A percentile compares a stretch with the other conserved stretches of the same genome.
Conservation (phyloP, 1,140 invertebrate genomes). For the Rhyzopertha dominica region DNA sequence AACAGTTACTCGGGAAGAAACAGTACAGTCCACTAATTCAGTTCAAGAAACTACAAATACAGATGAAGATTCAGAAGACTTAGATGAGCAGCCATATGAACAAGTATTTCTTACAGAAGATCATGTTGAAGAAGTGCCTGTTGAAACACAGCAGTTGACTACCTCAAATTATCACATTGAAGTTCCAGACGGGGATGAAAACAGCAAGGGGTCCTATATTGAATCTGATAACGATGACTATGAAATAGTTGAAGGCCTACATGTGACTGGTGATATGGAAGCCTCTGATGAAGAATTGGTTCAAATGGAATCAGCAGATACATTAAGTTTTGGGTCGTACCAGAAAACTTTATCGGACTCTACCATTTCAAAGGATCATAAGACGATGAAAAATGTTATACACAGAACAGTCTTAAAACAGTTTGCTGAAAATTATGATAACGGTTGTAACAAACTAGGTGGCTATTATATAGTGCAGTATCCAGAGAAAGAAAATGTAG, state of each 20-base stretch:
- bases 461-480: constrained; percentile 32
- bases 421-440: constrained; percentile 4
- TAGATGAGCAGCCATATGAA: constrained; percentile 5
- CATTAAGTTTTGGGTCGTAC: constrained; percentile 2
- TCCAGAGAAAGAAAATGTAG: constrained; percentile 37
- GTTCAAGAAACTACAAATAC: too few relatives aligned
- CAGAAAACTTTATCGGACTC: neutral
- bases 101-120: too few relatives aligned
- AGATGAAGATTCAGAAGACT: too few relatives aligned
- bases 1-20: too few relatives aligned
- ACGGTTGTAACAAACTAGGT: neutral
- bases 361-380: constrained; percentile 5
- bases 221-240: constrained; percentile 24
- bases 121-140: too few relatives aligned
- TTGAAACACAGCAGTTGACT: too few relatives aligned
- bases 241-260: constrained; percentile 25
- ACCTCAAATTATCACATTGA: too few relatives aligned
- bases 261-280: constrained; percentile 24
- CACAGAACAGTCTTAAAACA: constrained; percentile 3
- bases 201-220: too few relatives aligned
- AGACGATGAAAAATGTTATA: constrained; percentile 10
- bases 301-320: neutral
- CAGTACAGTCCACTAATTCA: too few relatives aligned
- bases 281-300: neutral
- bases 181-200: too few relatives aligned